A percentile compares a stretch with the other conserved stretches of the same genome.
These are phyloP conservation scores for Lacerta agilis DNA, from an alignment of 2,797 vertebrate genomes.

Conservation along the genomic window DNA sequence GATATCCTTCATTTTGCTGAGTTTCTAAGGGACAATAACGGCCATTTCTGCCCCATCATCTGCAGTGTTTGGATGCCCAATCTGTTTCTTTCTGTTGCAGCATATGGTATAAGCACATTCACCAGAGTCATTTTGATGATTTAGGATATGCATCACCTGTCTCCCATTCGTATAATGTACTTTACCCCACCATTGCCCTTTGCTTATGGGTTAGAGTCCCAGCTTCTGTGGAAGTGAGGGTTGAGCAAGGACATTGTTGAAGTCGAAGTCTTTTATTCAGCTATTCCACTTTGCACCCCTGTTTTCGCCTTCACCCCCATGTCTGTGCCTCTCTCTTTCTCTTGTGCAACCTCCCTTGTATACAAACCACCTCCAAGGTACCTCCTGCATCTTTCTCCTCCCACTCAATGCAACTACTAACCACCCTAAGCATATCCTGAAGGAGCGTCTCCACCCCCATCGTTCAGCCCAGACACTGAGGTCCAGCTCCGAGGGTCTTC, in stretches of 20 bases:
- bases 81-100: constrained; percentile 3
- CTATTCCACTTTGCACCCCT: no score
- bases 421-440: no score
- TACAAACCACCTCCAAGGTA: no score
- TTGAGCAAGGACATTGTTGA: background rate
- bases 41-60: background rate
- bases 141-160: background rate
- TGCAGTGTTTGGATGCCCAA: background rate
- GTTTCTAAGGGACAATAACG: background rate
- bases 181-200: background rate
- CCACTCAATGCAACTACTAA: no score
- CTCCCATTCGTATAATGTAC: background rate
- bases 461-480: no score
- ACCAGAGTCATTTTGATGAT: constrained; percentile 14
- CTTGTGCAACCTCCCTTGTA: no score
- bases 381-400: no score
- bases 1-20: background rate
- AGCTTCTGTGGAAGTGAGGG: background rate
- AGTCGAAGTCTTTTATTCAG: no score
- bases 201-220: background rate
- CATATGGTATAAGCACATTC: background rate
- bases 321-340: no score
- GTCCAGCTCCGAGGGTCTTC: no score
- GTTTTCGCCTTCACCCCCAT: no score
- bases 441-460: no score